These are phyloP conservation scores for Tipula helvola DNA, from an alignment of 2,888 invertebrate genomes.

Conservation along the genomic window DNA sequence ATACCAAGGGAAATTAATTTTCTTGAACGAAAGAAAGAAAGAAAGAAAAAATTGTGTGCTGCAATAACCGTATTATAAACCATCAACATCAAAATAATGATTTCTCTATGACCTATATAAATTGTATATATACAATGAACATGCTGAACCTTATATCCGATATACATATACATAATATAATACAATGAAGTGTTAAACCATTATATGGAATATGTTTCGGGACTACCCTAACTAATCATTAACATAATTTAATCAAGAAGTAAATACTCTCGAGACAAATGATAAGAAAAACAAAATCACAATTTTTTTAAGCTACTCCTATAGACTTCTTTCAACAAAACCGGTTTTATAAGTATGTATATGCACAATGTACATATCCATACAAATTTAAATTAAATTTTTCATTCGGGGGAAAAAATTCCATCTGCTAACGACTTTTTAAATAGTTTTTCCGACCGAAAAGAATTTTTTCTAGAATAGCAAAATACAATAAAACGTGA, in stretches of 20 bases:
- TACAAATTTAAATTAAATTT: neutral
- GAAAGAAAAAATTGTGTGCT: neutral
- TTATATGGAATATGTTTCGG: neutral
- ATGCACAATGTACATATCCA: no score
- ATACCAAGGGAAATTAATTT: constrained; percentile 4
- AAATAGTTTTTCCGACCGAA: neutral
- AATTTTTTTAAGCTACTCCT: neutral
- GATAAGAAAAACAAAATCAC: neutral
- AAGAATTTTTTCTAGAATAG: neutral
- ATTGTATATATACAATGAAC: neutral
- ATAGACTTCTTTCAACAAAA: neutral
- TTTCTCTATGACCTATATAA: neutral
- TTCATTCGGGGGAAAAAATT: neutral
- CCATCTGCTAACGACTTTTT: constrained; percentile 7
- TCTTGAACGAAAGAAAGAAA: neutral
- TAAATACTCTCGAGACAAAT: neutral
- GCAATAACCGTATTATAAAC: neutral
- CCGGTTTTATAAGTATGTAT: neutral
- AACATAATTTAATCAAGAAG: neutral
- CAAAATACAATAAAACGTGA: neutral
- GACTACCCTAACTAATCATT: neutral
- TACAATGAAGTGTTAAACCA: neutral
- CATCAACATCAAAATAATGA: neutral
- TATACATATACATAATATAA: neutral
- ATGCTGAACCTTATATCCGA: neutral